Conservation (phyloP, 2,888 invertebrate genomes). For the Chymomyza caudatula region DNA sequence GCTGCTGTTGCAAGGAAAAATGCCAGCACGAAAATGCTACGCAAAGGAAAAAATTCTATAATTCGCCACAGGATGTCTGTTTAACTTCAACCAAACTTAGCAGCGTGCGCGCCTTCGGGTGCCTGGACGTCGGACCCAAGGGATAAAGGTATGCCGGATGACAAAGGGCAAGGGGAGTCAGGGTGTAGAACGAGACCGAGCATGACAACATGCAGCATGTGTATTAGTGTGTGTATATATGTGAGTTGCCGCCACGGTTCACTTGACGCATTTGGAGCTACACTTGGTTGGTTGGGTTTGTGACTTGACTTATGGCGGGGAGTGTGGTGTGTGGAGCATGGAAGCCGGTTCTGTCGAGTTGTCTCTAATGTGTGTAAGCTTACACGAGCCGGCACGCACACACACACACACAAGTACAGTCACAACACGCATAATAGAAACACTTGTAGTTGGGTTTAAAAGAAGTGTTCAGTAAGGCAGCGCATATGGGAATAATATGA, state of each 20-base stretch:
- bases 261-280: slow-evolving; percentile 55
- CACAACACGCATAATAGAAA: not conserved
- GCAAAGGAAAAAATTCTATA: slow-evolving; percentile 43
- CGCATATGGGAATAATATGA: too few relatives aligned
- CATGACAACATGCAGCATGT: slow-evolving; percentile 19
- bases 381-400: slow-evolving; percentile 26
- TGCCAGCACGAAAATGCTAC: not conserved
- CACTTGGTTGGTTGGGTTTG: slow-evolving; percentile 46
- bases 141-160: slow-evolving; percentile 1
- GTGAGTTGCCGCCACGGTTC: slow-evolving; percentile 36
- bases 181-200: not conserved
- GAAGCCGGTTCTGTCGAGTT: slow-evolving; percentile 24
- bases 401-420: slow-evolving; percentile 17
- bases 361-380: slow-evolving; percentile 12
- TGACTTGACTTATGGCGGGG: slow-evolving; percentile 48
- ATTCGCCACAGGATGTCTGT: slow-evolving; percentile 75
- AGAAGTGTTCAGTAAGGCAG: too few relatives aligned
- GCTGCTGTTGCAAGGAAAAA: not conserved
- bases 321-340: slow-evolving; percentile 10
- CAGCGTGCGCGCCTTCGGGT: slow-evolving; percentile 16
- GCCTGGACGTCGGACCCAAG: slow-evolving; percentile 36
- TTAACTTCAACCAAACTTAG: slow-evolving; percentile 61
- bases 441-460: not conserved
- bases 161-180: not conserved
- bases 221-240: not conserved